Percentiles rank a stretch among this genome's conserved stretches.
phyloP scores from a whole-genome alignment of 2,888 invertebrate genomes.

The Agriotes lineatus region DNA sequence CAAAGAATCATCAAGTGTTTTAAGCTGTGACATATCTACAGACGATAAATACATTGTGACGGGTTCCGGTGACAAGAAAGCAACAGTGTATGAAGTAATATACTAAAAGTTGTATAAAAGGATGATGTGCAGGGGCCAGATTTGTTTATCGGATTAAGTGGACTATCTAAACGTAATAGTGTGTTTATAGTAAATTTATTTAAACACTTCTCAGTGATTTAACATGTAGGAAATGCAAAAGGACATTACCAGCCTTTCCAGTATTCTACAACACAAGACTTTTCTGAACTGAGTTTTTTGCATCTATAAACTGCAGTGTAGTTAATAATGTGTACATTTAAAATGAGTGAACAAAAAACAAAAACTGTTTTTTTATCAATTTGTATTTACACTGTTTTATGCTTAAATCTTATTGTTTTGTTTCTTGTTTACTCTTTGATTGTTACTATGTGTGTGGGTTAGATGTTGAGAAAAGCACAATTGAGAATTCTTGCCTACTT shows the following conservation, averaged over 20 bases:
- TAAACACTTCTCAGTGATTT: constrained; percentile 36
- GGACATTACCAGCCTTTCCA: constrained; percentile 37
- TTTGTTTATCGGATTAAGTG: constrained; percentile 23
- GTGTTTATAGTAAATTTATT: constrained; percentile 24
- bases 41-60: constrained; percentile 98
- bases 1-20: constrained; percentile 95
- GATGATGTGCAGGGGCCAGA: constrained; percentile 38
- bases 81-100: constrained; percentile 95
- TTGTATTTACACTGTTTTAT: constrained; percentile 30
- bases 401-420: constrained; percentile 22
- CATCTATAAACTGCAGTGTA: constrained; percentile 39
- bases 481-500: constrained; percentile 46
- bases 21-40: constrained; percentile 96
- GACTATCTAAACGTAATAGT: constrained; percentile 30
- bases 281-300: constrained; percentile 11
- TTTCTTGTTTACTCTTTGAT: constrained; percentile 46
- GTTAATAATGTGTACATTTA: constrained; percentile 37
- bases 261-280: constrained; percentile 41
- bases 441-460: constrained; percentile 47
- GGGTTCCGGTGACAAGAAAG: constrained; percentile 97
- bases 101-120: constrained; percentile 70
- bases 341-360: constrained; percentile 41
- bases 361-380: constrained; percentile 27
- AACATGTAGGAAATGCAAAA: constrained; percentile 32
- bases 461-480: constrained; percentile 48